Base-by-base conservation (phyloP, 2,888 invertebrate genomes). In the Spodoptera picta region DNA sequence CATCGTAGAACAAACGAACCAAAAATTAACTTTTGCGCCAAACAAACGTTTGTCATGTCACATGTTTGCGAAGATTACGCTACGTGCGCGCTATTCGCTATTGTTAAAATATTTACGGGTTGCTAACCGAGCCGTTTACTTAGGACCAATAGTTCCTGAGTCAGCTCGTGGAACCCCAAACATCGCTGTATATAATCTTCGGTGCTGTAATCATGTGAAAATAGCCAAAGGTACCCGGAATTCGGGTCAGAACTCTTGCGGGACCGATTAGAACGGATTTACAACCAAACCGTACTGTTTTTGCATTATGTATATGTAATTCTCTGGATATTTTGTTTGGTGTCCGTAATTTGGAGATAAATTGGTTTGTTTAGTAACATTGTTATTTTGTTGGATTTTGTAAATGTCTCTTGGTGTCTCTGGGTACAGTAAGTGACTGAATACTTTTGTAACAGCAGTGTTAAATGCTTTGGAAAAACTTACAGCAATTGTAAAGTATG, bases 21-120 rank as follows among this genome's bases (percentile, higher is more conserved):
- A 65, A 76, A 70, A 70, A 76, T 73, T 76, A 64, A 70, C 73
- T 76, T 75, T 66, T 66, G 64, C 60, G 19, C 61, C 42, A 71
- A 60, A 75, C 69, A 75, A 76, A 76, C 68, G 61, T 73, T 70
- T 73, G 68, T 76, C 76, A 70, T 68, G n/a, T n/a, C n/a, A 61
- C 73, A 61, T 75, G 75, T 73, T 73, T 77, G 70, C 45, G 27
- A 27, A 54, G 47, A 58, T 61, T 46, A 64, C 55, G 70, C 77
- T 51, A 59, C 60, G 77, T 69, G 57, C 53, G 66, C 80, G 68
- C 63, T 58, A 67, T 64, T 57, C 72, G 56, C 67, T 81, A 81
- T 85, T 85, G 84, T 81, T 85, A 85, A 84, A 89, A 89, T 89
- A 89, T 90, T 89, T 87, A 85, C 88, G 76, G 72, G 75, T 73